These are phyloP conservation scores for Cuniculus paca DNA, from an alignment of 2,797 vertebrate species.

Conservation along the genomic window DNA sequence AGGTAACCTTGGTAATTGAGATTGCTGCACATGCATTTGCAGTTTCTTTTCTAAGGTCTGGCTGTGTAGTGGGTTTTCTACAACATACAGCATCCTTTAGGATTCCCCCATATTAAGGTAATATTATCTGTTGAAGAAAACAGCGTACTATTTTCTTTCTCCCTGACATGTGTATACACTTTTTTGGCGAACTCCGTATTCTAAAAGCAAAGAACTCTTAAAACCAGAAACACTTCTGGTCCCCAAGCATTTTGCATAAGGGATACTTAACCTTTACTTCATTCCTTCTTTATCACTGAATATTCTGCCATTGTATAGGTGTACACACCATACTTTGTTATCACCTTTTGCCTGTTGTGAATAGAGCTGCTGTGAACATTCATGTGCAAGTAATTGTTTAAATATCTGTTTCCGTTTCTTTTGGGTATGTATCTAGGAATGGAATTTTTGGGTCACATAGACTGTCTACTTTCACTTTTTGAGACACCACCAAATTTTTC, in stretches of 20 bases:
- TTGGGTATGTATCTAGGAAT: neutral
- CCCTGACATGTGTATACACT: neutral
- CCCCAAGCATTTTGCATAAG: neutral
- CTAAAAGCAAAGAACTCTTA: neutral
- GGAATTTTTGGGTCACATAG: neutral
- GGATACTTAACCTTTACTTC: neutral
- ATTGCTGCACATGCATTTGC: neutral
- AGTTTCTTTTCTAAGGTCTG: neutral
- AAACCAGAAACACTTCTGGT: neutral
- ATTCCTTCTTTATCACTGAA: neutral
- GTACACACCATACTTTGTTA: neutral
- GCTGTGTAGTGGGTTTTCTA: neutral
- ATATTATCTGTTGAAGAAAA: neutral
- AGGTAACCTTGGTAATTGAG: neutral
- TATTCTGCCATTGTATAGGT: neutral
- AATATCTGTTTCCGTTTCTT: neutral
- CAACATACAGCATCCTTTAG: neutral
- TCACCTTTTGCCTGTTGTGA: neutral
- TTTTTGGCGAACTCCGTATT: neutral
- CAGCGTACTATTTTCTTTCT: neutral
- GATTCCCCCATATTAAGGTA: neutral
- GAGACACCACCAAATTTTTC: neutral
- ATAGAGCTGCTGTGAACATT: neutral
- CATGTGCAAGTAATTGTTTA: neutral
- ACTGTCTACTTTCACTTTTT: neutral